These are phyloP conservation scores for Encarsia formosa DNA, from an alignment of 2,888 invertebrate species.

Conservation along the genomic window DNA sequence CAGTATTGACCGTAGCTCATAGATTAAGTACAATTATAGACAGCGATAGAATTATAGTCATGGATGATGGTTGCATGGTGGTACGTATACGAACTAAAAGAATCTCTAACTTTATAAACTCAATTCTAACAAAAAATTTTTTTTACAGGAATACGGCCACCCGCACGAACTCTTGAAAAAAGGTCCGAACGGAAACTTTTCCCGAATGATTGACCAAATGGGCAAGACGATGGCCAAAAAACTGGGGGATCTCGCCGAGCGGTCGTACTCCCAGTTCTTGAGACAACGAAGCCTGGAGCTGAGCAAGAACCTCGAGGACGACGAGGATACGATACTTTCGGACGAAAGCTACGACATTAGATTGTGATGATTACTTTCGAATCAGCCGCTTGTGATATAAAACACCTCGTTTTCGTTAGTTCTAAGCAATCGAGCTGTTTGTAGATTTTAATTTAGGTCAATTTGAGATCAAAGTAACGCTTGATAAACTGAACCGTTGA, in stretches of 20 bases:
- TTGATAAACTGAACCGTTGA: no score
- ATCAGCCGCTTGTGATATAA: no score
- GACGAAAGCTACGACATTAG: neutral
- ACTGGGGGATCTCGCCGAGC: conserved; percentile 52
- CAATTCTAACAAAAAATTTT: neutral
- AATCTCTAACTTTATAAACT: neutral
- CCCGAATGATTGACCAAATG: conserved; percentile 68
- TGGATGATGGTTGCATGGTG: neutral
- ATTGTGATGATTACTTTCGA: no score
- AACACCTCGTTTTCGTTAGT: no score
- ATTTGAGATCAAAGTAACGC: no score
- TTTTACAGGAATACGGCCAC: conserved; percentile 61
- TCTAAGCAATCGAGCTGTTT: no score
- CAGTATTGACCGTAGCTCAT: neutral
- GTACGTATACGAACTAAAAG: neutral
- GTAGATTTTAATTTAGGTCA: no score
- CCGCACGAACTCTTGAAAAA: conserved; percentile 63
- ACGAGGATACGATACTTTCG: neutral
- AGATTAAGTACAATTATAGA: neutral
- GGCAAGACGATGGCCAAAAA: conserved; percentile 57
- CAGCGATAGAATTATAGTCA: conserved; percentile 6
- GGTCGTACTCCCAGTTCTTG: no score
- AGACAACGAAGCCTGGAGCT: no score
- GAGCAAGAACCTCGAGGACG: no score
- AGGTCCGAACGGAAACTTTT: conserved; percentile 57